Evolutionary conservation across 1,140 invertebrate genomes (phyloP), one percentile per base, ranked within the genome.

Genomic region (Drosophila sucinea): DNA sequence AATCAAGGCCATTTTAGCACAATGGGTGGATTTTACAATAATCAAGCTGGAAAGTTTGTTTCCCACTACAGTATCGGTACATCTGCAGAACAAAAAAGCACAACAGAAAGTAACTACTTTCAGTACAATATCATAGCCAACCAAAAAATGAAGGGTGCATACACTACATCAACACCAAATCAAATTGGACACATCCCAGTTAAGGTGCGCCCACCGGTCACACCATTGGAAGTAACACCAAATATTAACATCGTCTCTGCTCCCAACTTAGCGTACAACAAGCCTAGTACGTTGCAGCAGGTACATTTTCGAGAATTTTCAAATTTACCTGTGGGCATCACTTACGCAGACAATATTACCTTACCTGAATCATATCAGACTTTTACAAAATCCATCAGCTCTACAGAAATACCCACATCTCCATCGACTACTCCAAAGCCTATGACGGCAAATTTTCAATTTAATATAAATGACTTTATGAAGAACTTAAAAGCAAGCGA

Each of bases 1-100:
- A 60, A 60, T 32, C 1, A 84, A 73, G 41, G 67, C 67, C 3
- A 93, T 17, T 92, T 93, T 47, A 92, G 91, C 66, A 92, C 91
- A 41, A 91, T 93, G 77, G 94, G 94, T 41, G 94, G 93, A 38
- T 94, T 94, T 90, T 94, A 92, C 63, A 94, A 94, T 51, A 87
- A 80, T 44, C 79, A 81, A 35, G 40, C 75, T 5, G 68, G 68
- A 4, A 90, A 90, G 63, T 56, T 91, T 11, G 63, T 91, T 29
- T 91, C 91, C 11, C 89, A 91, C 40, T 91, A 81, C 41, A 90
- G 90, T 67, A 87, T 90, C 54, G 64, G 77, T 2, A 54, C 74
- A 27, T 30, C 35, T 4, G 33, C 56, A 2, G 69, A 65, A 6
- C 60, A 27, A n/a, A 55, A 41, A 44, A 79, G 60, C 7, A 89